Base-by-base conservation (phyloP, 2,888 invertebrate species). In the Psococerastis gibbosa region DNA sequence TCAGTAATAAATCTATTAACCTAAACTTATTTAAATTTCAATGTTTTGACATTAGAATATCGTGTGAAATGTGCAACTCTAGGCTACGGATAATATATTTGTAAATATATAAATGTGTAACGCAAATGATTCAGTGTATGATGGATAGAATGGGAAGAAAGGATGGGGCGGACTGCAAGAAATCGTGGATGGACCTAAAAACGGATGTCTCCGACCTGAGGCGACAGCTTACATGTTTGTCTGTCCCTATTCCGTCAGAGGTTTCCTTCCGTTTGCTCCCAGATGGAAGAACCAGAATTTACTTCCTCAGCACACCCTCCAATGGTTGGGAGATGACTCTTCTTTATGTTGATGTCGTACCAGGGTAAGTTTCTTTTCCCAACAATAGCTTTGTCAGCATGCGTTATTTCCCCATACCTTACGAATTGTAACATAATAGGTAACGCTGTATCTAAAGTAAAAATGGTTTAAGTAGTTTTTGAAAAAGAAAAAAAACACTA, bases 291-390 rank as follows among this genome's bases (percentile, higher is more conserved):
- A 82, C 75, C 9, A 71, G 89, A 54, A 77, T 92, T 54, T 94
- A 92, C 61, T 94, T 91, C 60, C 68, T 94, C 48, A 80, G 87
- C 52, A 82, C 83, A 17, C 84, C 85, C 0, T 78, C 79, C 42
- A 84, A 83, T 55, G 82, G 83, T 13, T 83, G 88, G 75, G 91
- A 92, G 60, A 85, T 85, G 2, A 91, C 89, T 0, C 63, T 92
- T 9, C 64, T 91, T 1, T 91, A 80, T 56, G 78, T 81, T 0
- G 91, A 92, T 59, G 72, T 92, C n/a, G 71, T 16, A 9, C 22
- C 35, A 34, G 18, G 31, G 15, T 22, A 22, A 33, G 32, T 41
- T 9, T n/a, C n/a, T n/a, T 11, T 16, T 16, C 50, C 53, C 4
- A 46, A 46, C 43, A 46, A 44, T 35, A 44, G 45, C 20, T 50